Conservation (phyloP, 2,797 vertebrate species). For the Myotis findleyi region DNA sequence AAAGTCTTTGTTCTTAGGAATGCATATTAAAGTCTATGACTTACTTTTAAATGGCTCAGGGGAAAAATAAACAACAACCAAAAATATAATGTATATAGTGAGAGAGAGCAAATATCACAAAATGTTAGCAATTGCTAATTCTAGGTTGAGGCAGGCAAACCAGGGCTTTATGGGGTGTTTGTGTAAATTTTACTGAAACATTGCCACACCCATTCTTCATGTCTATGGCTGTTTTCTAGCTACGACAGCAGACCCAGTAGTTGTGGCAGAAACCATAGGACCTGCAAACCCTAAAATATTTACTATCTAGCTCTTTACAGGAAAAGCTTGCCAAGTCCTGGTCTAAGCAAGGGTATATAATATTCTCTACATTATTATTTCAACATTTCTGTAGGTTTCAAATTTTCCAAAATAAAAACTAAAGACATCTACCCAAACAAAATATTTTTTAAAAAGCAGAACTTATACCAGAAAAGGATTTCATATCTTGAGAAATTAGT, state of each 20-base stretch:
- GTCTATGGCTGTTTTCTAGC: not conserved
- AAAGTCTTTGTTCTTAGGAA: not conserved
- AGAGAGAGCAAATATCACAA: not conserved
- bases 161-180: not conserved
- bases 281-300: not conserved
- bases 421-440: not conserved
- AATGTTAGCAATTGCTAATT: not conserved
- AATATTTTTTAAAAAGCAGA: not conserved
- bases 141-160: not conserved
- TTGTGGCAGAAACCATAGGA: not conserved
- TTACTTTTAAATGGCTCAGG: slow-evolving; percentile 20
- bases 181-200: not conserved
- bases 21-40: not conserved
- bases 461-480: not conserved
- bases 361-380: not conserved
- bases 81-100: not conserved
- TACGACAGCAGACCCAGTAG: not conserved
- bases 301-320: not conserved
- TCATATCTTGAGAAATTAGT: not conserved
- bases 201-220: not conserved
- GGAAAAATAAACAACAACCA: not conserved
- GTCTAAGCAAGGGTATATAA: not conserved
- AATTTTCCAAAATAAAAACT: slow-evolving; percentile 11
- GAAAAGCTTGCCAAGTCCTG: not conserved
- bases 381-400: not conserved